Base-by-base conservation (phyloP, 1,140 invertebrate genomes). In the Leguminivora glycinivorella region DNA sequence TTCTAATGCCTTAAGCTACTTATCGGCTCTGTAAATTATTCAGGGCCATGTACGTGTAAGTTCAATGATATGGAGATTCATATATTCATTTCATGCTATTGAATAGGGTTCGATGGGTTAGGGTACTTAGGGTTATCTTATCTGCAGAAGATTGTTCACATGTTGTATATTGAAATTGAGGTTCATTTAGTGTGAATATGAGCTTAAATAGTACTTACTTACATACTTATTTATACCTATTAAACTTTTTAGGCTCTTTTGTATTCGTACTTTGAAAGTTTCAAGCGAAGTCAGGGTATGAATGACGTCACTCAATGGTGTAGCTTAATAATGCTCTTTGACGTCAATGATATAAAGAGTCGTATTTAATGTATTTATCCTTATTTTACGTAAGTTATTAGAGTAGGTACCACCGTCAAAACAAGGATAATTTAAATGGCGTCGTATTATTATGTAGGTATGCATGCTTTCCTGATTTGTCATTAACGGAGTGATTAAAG, bases 1-100 rank as follows among this genome's bases (percentile, higher is more conserved):
- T 63, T 26, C 58, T 63, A 29, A 17, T 63, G 25, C n/a, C 26
- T 60, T 63, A 29, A 63, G 25, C 7, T 34, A 52, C 47, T 52
- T 52, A 52, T 52, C 19, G 47, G 47, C 47, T 52, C 0, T 52
- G 19, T 40, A 7, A 22, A 63, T 9, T 63, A 60, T 34, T 14
- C 58, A 31, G 25, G 58, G 26, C 7, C 29, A 19, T 60, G 43
- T 47, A 52, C 19, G 47, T 19, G 0, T 7, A 52, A 22, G 6
- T 52, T 52, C 19, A 10, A 9, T 52, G 19, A 52, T 22, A 52
- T 52, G 19, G 17, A 52, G 19, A 52, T 52, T 52, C 0, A 47
- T 43, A 9, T 19, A 52, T 52, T 19, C 47, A 47, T 17, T 38
- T 43, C 47, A 22, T 22, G 14, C 14, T n/a, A 47, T 22, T 52